phyloP scores from a whole-genome alignment of 2,888 invertebrate species.

The Aelia acuminata region DNA sequence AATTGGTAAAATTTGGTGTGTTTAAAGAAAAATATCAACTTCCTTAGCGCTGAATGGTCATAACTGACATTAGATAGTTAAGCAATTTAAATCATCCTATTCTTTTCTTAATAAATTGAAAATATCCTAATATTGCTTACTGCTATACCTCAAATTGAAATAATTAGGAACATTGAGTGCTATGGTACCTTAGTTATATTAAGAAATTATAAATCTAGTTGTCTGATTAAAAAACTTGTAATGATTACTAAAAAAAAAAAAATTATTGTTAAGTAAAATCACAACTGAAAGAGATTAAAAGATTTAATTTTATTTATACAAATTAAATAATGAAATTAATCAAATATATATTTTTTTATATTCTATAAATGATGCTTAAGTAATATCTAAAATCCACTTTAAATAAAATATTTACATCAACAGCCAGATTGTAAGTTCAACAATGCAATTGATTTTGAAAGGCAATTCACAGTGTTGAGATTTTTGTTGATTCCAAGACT shows the following conservation, averaged over 20 bases:
- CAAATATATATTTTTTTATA: conserved; percentile 12
- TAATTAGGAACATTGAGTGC: not conserved
- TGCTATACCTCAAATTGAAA: not conserved
- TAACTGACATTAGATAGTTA: not conserved
- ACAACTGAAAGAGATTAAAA: not conserved
- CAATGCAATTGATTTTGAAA: conserved; percentile 84
- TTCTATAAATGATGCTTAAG: not conserved
- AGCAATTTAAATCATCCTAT: not conserved
- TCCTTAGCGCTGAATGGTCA: not conserved
- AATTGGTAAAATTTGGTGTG: not conserved
- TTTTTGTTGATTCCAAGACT: conserved; percentile 84
- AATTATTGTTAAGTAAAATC: too few relatives aligned
- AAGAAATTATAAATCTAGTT: too few relatives aligned
- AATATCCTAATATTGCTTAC: too few relatives aligned
- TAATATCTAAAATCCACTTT: not conserved
- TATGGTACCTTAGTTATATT: not conserved
- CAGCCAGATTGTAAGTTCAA: conserved; percentile 88
- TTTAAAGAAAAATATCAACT: not conserved
- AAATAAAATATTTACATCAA: conserved; percentile 51
- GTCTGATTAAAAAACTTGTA: too few relatives aligned
- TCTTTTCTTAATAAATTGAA: not conserved
- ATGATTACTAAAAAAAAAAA: too few relatives aligned
- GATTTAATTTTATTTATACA: not conserved
- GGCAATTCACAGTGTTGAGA: conserved; percentile 81
- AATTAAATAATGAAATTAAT: not conserved